Evolutionary conservation across 2,797 vertebrate genomes (phyloP), one percentile per base, ranked within the genome.

Genomic region (Cheirogaleus major): DNA sequence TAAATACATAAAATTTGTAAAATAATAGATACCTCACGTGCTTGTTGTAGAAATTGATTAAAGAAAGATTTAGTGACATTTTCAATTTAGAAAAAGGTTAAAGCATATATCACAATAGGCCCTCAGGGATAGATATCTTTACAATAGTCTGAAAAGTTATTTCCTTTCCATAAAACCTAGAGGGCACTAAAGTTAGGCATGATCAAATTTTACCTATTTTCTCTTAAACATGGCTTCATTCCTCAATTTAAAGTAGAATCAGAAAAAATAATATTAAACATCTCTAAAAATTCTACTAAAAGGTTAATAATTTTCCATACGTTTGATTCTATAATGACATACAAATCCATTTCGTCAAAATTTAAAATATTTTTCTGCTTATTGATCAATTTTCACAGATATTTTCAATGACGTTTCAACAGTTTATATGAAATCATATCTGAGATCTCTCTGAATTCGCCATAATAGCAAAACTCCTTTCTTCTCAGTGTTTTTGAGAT

Each of bases 401-500:
- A 1, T 88, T 95, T 93, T 92, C 83, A 88, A 3, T 88, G 78
- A 80, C 25, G 67, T 92, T 87, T 93, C 76, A 91, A 12, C 67
- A 43, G 35, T 41, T 91, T 17, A 63, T 35, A 61, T 20, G 10
- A 96, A 76, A 75, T 78, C 70, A 80, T 95, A 52, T 72, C 65
- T 89, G 30, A 50, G 20, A n/a, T 69, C 35, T 87, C 20, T 95
- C 79, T 92, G 52, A 75, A 88, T 92, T 89, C 61, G 25, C 59
- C 72, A 2, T 79, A 89, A 85, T 57, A 91, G 79, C 48, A 93
- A 91, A 79, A 88, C 83, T 73, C 76, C 30, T 86, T 93, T 88
- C 63, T 70, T 92, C 80, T 95, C 50, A 76, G 35, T 92, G 93
- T 80, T 88, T 96, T 92, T 88, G 91, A 97, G 95, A 98, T 97